phyloP scores from a whole-genome alignment of 1,140 invertebrate species.

The Achroia grisella region DNA sequence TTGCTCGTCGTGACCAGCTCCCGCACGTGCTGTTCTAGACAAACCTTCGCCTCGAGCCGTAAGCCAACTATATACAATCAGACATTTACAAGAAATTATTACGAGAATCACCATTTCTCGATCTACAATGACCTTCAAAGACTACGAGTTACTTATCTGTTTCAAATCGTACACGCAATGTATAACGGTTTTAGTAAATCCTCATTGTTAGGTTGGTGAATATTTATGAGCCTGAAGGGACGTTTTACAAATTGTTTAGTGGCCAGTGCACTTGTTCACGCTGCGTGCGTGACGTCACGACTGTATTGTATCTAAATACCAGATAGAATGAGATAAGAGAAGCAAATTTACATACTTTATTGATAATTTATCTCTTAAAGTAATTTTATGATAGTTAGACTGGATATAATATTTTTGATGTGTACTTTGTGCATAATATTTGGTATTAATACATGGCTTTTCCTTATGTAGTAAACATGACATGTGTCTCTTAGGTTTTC shows the following conservation, averaged over 20 bases:
- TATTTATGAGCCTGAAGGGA: conserved; percentile 21
- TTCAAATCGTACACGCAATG: conserved; percentile 15
- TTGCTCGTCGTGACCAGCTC: conserved; percentile 29
- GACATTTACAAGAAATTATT: conserved; percentile 7
- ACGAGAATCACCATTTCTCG: not conserved
- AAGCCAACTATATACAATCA: conserved; percentile 16
- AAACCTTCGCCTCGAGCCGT: conserved; percentile 27
- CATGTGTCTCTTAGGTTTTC: too few relatives aligned
- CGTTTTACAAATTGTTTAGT: conserved; percentile 34
- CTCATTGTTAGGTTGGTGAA: not conserved
- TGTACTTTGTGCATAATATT: too few relatives aligned
- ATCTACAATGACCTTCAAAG: conserved; percentile 3
- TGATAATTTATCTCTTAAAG: too few relatives aligned
- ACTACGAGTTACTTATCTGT: too few relatives aligned
- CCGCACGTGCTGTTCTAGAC: conserved; percentile 35
- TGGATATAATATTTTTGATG: too few relatives aligned
- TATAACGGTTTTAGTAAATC: conserved; percentile 6
- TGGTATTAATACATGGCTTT: too few relatives aligned
- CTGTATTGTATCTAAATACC: conserved; percentile 11
- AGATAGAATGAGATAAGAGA: too few relatives aligned
- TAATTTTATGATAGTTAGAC: too few relatives aligned
- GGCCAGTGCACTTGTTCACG: conserved; percentile 27
- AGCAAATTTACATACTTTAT: too few relatives aligned
- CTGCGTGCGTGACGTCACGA: conserved; percentile 40
- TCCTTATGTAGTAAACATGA: too few relatives aligned